Conservation (phyloP, 2,797 vertebrate genomes). For the Alca torda region DNA sequence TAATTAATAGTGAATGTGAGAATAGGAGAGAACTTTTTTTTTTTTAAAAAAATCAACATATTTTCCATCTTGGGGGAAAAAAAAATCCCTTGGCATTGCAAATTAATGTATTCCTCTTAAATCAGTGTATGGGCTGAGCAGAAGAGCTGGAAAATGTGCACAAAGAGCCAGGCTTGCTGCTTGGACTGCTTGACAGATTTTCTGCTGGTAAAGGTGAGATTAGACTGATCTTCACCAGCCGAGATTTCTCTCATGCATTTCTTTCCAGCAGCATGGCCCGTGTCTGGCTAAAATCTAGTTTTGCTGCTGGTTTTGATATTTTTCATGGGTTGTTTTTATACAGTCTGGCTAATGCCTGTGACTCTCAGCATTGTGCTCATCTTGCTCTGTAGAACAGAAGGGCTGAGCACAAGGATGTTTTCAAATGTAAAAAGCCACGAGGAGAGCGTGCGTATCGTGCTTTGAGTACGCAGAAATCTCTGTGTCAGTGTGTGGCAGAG, state of each 20-base stretch:
- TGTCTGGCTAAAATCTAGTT: not conserved
- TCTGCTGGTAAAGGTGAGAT: not conserved
- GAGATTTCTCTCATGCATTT: not conserved
- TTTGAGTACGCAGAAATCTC: not conserved
- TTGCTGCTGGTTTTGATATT: not conserved
- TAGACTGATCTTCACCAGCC: not conserved
- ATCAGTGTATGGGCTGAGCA: not conserved
- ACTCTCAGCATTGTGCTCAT: not conserved
- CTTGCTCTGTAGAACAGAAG: not conserved
- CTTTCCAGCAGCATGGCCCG: not conserved
- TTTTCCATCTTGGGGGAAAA: not conserved
- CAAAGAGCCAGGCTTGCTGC: not conserved
- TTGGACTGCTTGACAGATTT: not conserved
- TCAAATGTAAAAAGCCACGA: not conserved
- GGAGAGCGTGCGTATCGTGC: not conserved
- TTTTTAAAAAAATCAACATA: accelerated
- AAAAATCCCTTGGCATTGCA: not conserved
- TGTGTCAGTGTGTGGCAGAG: not conserved
- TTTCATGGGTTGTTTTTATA: not conserved
- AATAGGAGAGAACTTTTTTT: not conserved
- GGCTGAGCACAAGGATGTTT: not conserved
- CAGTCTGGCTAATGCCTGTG: not conserved
- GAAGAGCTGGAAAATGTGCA: not conserved
- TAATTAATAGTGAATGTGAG: not conserved
- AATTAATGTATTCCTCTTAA: not conserved